Percentiles rank a stretch among this genome's conserved stretches.
These are phyloP conservation scores for Nyctibius grandis DNA, from an alignment of 2,797 vertebrate genomes.

Conservation along the genomic window DNA sequence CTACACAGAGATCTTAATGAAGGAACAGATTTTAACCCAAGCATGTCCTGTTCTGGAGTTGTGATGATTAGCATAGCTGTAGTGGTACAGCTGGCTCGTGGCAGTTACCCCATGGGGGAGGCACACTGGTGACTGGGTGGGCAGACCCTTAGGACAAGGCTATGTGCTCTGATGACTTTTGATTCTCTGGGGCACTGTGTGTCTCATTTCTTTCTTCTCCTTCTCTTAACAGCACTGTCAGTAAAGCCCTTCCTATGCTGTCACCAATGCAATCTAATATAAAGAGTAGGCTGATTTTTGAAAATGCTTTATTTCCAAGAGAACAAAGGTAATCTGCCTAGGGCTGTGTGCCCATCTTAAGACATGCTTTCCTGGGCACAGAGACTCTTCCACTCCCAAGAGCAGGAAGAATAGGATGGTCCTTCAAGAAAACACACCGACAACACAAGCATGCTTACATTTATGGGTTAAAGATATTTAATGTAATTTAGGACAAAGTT, in stretches of 20 bases:
- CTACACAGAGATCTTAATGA: not conserved
- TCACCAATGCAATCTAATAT: not conserved
- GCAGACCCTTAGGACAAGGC: not conserved
- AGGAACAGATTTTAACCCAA: rapidly evolving
- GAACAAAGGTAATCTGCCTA: not conserved
- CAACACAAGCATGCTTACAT: rapidly evolving
- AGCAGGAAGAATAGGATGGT: not conserved
- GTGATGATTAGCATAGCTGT: not conserved
- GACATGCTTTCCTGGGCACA: not conserved
- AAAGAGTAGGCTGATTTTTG: not conserved
- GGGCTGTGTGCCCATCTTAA: not conserved
- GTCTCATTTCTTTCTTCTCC: not conserved
- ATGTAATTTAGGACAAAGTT: not conserved
- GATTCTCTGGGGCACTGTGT: not conserved
- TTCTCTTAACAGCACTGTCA: not conserved
- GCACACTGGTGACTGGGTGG: not conserved
- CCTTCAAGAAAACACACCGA: not conserved
- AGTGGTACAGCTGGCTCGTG: not conserved
- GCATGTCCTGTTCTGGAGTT: not conserved
- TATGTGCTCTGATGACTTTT: not conserved
- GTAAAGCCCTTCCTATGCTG: not conserved
- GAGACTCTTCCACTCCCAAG: not conserved
- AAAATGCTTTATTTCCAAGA: not conserved
- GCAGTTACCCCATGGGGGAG: rapidly evolving
- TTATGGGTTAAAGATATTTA: not conserved